phyloP scores from a whole-genome alignment of 1,140 invertebrate genomes.

The Drosophila saltans region DNA sequence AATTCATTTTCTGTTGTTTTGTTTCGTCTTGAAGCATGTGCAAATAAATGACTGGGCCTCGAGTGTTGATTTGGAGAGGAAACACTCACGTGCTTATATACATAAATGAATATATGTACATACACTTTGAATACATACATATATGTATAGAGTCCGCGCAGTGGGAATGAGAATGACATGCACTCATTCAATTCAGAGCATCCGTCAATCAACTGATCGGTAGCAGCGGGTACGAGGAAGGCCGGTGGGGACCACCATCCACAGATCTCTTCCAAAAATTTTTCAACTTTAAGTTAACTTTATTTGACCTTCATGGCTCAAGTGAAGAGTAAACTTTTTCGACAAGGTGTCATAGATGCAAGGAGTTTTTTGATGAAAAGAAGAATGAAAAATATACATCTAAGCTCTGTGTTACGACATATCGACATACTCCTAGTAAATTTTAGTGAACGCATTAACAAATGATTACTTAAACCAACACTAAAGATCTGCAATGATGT shows the following conservation, averaged over 20 bases:
- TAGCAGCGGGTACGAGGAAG: slow-evolving; percentile 7
- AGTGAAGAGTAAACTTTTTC: slow-evolving; percentile 29
- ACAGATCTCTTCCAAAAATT: slow-evolving; percentile 9
- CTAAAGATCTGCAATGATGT: too few species aligned
- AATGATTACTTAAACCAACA: too few species aligned
- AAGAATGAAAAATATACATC: too few species aligned
- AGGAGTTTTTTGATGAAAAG: neutral
- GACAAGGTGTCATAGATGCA: slow-evolving; percentile 12
- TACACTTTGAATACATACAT: slow-evolving; percentile 10
- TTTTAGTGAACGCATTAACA: too few species aligned
- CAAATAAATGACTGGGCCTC: slow-evolving; percentile 47
- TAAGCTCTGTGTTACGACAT: too few species aligned
- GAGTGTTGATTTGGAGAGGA: slow-evolving; percentile 59
- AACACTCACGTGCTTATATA: slow-evolving; percentile 27
- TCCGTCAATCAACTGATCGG: slow-evolving; percentile 53
- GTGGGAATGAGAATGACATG: slow-evolving; percentile 52
- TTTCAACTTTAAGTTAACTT: slow-evolving; percentile 9
- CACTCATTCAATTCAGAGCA: slow-evolving; percentile 47
- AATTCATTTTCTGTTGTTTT: neutral
- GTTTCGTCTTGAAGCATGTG: slow-evolving; percentile 27
- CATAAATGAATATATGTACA: slow-evolving; percentile 3
- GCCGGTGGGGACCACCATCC: neutral
- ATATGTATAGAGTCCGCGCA: neutral
- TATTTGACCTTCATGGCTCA: slow-evolving; percentile 25
- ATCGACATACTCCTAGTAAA: too few species aligned